Evolutionary conservation across 1,140 invertebrate genomes (phyloP).

Genomic region (Thrips palmi): DNA sequence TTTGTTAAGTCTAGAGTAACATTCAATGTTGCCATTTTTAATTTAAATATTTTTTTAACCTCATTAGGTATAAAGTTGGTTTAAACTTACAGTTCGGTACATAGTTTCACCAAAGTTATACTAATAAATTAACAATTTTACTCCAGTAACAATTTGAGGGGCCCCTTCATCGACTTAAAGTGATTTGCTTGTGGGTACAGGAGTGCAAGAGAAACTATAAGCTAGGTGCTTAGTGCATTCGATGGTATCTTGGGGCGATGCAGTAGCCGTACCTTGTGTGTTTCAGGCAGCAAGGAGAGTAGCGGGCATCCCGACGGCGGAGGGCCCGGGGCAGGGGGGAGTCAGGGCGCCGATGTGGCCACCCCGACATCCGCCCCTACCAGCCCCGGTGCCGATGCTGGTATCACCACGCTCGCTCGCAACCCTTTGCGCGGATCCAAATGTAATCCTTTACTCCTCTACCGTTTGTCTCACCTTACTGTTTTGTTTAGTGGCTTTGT

Average conservation of each 20-base stretch:
- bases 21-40: no score
- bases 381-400: constrained; percentile 33
- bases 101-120: no score
- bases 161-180: no score
- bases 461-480: constrained; percentile 7
- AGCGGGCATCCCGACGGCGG: constrained; percentile 30
- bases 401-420: constrained; percentile 31
- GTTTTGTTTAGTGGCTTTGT: no score
- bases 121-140: no score
- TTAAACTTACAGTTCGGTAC: no score
- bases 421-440: constrained; percentile 62
- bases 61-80: no score
- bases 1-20: no score
- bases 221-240: constrained; percentile 11
- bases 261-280: constrained; percentile 14
- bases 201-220: no score
- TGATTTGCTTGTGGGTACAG: no score
- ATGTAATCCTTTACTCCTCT: constrained; percentile 32
- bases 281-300: constrained; percentile 22
- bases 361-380: constrained; percentile 36
- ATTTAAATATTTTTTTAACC: no score
- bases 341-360: constrained; percentile 25
- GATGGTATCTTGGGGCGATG: constrained; percentile 10
- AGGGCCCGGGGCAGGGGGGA: constrained; percentile 29
- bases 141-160: no score